Conservation (phyloP, 2,113 vertebrate genomes). For the Oceanodroma tethys region DNA sequence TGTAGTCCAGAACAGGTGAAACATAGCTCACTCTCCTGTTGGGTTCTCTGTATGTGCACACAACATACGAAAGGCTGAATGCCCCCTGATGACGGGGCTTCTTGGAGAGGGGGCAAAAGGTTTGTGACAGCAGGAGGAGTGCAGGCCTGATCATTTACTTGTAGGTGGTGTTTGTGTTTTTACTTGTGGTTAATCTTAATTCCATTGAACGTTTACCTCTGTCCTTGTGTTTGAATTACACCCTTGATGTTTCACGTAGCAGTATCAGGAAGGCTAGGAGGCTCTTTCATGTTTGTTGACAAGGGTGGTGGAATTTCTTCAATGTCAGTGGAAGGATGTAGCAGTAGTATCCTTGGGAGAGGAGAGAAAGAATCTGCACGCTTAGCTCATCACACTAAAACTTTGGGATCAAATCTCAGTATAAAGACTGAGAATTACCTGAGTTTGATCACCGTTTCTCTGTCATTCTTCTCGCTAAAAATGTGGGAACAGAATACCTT, state of each 20-base stretch:
- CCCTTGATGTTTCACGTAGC: neutral
- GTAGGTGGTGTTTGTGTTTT: neutral
- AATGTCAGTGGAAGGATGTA: neutral
- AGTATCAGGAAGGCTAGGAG: neutral
- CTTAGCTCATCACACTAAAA: neutral
- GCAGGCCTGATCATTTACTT: neutral
- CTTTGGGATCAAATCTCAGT: neutral
- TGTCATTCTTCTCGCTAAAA: neutral
- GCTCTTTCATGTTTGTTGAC: neutral
- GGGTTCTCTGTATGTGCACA: neutral
- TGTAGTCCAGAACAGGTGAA: neutral
- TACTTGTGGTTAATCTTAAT: neutral
- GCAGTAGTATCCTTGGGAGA: neutral
- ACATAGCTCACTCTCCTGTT: neutral
- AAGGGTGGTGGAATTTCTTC: neutral
- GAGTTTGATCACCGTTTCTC: neutral
- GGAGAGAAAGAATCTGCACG: neutral
- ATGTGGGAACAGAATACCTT: neutral
- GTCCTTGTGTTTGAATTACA: neutral
- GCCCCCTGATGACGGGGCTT: neutral
- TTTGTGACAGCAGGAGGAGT: neutral
- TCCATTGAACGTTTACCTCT: neutral
- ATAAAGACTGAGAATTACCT: neutral
- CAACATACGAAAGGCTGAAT: neutral
- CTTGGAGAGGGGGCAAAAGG: neutral